Evolutionary conservation across 2,797 vertebrate genomes (phyloP).

Genomic region (Gorsachius magnificus): DNA sequence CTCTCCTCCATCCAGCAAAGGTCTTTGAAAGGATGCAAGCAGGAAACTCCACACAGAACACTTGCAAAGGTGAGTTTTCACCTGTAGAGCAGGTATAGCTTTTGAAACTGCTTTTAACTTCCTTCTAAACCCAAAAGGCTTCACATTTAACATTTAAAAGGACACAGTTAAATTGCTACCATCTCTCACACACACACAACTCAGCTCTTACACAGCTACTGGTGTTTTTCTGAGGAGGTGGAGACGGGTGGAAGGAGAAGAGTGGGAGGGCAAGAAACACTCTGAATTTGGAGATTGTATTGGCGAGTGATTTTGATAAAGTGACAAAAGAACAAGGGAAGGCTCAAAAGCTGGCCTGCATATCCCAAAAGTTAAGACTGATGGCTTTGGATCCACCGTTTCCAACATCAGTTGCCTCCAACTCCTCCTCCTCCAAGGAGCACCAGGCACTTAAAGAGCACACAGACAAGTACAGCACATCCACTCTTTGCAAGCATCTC

Average conservation of each 20-base stretch:
- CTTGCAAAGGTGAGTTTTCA: not conserved
- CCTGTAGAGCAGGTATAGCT: not conserved
- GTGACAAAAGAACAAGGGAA: not conserved
- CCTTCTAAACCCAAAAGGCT: not conserved
- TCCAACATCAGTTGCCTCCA: not conserved
- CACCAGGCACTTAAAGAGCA: not conserved
- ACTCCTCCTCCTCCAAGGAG: not conserved
- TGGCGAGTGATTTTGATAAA: not conserved
- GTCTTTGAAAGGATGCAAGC: not conserved
- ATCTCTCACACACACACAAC: not conserved
- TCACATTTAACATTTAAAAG: not conserved
- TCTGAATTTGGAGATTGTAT: not conserved
- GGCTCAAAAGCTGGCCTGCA: not conserved
- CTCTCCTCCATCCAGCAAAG: not conserved
- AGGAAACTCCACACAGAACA: not conserved
- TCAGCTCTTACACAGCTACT: not conserved
- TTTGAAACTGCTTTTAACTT: not conserved
- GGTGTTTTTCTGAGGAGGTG: not conserved
- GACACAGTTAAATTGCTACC: not conserved
- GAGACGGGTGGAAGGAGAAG: not conserved
- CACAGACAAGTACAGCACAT: not conserved
- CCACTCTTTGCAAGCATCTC: not conserved
- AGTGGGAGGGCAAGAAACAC: not conserved
- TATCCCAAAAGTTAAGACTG: not conserved
- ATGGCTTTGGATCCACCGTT: not conserved